Conservation (phyloP, 2,797 vertebrate genomes). For the Strix occidentalis region DNA sequence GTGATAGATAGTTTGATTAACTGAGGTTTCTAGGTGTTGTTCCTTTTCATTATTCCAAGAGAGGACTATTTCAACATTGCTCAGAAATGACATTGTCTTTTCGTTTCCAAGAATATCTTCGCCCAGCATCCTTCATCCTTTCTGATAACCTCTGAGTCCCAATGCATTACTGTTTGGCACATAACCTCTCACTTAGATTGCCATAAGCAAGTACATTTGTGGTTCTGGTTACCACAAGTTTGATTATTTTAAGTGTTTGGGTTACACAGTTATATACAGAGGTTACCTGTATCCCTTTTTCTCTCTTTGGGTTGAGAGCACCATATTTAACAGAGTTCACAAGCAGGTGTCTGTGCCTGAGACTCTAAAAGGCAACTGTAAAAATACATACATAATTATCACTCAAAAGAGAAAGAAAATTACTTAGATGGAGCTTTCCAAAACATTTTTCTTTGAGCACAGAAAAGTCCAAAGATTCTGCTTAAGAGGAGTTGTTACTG, state of each 20-base stretch:
- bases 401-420: not conserved
- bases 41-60: not conserved
- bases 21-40: not conserved
- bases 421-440: not conserved
- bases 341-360: not conserved
- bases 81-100: not conserved
- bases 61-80: not conserved
- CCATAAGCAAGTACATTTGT: not conserved
- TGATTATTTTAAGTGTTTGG: not conserved
- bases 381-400: not conserved
- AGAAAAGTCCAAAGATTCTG: not conserved
- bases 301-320: not conserved
- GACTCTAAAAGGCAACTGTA: not conserved
- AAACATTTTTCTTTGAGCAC: not conserved
- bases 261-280: not conserved
- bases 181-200: not conserved
- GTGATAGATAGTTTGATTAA: slow-evolving; percentile 19
- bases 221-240: not conserved
- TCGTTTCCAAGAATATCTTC: not conserved
- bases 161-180: not conserved
- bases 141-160: not conserved
- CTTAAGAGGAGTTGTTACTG: not conserved
- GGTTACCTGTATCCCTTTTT: not conserved
- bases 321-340: not conserved
- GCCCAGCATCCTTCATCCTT: not conserved